Base-by-base conservation (phyloP, 2,113 vertebrate species). In the Haemorhous mexicanus region DNA sequence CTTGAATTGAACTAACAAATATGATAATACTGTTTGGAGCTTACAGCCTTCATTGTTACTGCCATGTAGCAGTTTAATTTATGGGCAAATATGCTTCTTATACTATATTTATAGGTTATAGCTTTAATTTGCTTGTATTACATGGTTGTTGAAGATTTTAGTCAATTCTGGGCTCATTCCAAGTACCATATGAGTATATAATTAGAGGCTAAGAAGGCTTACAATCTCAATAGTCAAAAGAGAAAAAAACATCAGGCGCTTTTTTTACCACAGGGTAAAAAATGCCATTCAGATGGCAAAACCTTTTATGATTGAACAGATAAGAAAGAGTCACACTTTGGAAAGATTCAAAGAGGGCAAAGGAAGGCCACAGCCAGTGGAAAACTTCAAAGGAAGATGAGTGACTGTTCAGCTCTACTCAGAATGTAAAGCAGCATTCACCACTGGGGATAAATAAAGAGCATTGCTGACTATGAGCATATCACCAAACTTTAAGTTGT, bases 161-260 rank as follows among this genome's bases (percentile, higher is more conserved):
- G 22, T 63, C 10, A 46, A 26, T 68, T 52, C 20, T 74, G 64
- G 8, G 13, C 10, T 35, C 0, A 0, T 41, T 39, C 24, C 23
- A 70, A 22, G 4, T 39, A n/a, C 10, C 2, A 5, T 47, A 30
- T 19, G 10, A 78, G 61, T 53, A 52, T 15, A 39, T 19, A 62
- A 55, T 43, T 39, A 67, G 22, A 70, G 8, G 2, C 28, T 35
- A 20, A 28, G 90, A 69, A 74, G 21, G 16, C 13, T 63, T 66
- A 35, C 13, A 52, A 47, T 52, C 55, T 81, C 35, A 35, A 39
- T 14, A 35, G 41, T 47, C 19, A 66, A 19, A 55, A 26, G 16
- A 76, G 9, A 76, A 83, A 76, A 52, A 8, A 32, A 14, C 8
- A 23, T 9, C 4, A 23, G 7, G 4, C 2, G 28, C 16, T 8